Evolutionary conservation across 2,797 vertebrate species (phyloP), one percentile per base, ranked within the genome.

Genomic region (Eulemur coronatus): DNA sequence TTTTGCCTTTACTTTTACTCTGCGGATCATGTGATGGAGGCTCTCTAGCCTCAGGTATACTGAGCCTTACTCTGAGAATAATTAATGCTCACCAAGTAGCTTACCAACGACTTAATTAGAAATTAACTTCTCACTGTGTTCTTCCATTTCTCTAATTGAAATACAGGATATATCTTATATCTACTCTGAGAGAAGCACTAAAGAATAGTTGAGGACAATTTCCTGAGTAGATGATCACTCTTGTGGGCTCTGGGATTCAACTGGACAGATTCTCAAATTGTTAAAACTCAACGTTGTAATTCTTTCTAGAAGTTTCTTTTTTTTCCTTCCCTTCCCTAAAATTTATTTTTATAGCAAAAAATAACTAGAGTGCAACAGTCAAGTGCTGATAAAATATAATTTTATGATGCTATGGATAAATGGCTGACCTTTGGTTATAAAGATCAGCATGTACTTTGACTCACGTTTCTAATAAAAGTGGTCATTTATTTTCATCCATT

Each of bases 21-120:
- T 35, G 18, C 12, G 80, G 24, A 35, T 92, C 65, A 91, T 33
- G 12, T 70, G 84, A 85, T 46, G 12, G 55, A 48, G 65, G 30
- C 38, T 70, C 22, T n/a, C 15, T 91, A 61, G 59, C 26, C 17
- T 91, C 41, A 80, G 85, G 48, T 48, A 38, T 30, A 22, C 33
- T 46, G 90, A 94, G 46, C 24, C 70, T 59, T 48, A 13, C 70
- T 75, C 67, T 61, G 86, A 88, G 89, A 89, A 80, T 87, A 72
- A 70, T 89, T 89, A 76, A 91, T 69, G 48, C 63, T 67, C 33
- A 35, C 33, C 38, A 65, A 38, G 43, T 61, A 65, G 92, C 46
- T 79, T 91, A 13, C 72, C 69, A 94, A 63, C 84, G 84, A 89
- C 65, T 81, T 91, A 87, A 81, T 89, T 91, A 94, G 75, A 95